Evolutionary conservation across 2,113 vertebrate genomes (phyloP), one percentile per base, ranked within the genome.

Genomic region (Ageneiosus marmoratus): DNA sequence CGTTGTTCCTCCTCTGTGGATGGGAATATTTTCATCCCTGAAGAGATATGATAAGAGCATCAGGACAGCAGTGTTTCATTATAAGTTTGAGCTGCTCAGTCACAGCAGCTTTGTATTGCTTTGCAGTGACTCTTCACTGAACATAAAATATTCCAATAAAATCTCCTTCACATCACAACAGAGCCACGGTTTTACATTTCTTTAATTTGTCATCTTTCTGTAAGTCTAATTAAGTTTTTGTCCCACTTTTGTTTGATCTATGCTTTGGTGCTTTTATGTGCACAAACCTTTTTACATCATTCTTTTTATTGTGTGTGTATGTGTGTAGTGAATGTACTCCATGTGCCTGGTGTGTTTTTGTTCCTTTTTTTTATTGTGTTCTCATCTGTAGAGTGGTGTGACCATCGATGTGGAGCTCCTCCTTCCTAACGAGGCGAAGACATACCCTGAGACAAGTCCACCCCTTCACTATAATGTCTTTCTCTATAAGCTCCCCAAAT

Each of bases 351-450:
- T 83, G 37, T 77, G 65, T 77, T 73, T 76, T 84, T 77, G 81
- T 84, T 60, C 11, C 29, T 79, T 74, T 83, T 69, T 75, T 72
- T 73, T 51, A 86, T 27, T 84, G 44, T 88, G 76, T 83, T 75
- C 27, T 75, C 29, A 18, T 51, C 41, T 76, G 60, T 91, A 95
- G 93, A 92, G 90, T 77, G 94, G 90, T 72, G 93, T 94, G 81
- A 94, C 93, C 84, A 94, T 94, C 72, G 93, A 92, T 75, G 89
- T 94, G 89, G 92, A 95, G 85, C 92, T 94, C 70, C 92, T 94
- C 69, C 92, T 94, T 53, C 94, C 92, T 79, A 94, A 93, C 88
- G 92, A 95, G 10, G 91, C 87, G 76, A 93, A 93, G 90, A 89
- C 87, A 27, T 89, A 88, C 80, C 69, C 91, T 1, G 89, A 93